These are phyloP conservation scores for Microcebus ravelobensis DNA, from an alignment of 2,113 vertebrate genomes.

Conservation along the genomic window DNA sequence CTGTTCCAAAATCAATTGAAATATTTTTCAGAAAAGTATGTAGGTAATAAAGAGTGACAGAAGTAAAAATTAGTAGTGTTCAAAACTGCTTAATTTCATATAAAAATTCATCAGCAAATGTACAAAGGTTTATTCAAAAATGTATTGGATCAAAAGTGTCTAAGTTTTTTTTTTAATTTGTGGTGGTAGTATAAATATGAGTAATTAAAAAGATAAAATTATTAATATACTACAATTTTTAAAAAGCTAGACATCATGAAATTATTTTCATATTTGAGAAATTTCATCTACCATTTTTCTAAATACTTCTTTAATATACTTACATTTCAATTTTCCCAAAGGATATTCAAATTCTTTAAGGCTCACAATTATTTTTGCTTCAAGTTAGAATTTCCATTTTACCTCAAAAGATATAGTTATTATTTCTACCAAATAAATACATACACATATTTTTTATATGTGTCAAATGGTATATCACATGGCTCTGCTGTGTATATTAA, in stretches of 20 bases:
- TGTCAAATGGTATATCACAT: background rate
- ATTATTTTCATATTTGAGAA: background rate
- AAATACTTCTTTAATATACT: background rate
- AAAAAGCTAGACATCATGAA: background rate
- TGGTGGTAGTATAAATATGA: background rate
- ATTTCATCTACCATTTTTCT: background rate
- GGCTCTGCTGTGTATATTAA: background rate
- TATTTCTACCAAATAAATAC: background rate
- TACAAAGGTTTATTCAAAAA: background rate
- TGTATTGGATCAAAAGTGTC: background rate
- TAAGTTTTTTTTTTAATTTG: background rate
- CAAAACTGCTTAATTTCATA: background rate
- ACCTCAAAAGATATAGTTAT: background rate
- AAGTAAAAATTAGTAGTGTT: background rate
- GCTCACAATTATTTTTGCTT: background rate
- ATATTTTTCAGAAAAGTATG: background rate
- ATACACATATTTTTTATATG: background rate
- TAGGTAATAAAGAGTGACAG: background rate
- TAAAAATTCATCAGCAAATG: background rate
- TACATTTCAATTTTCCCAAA: background rate
- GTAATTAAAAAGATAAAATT: background rate
- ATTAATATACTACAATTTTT: background rate
- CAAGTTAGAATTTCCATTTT: background rate
- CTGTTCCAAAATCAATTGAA: background rate
- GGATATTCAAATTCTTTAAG: background rate